Evolutionary conservation across 2,113 vertebrate genomes (phyloP), one percentile per base, ranked within the genome.

Genomic region (Mugil cephalus): DNA sequence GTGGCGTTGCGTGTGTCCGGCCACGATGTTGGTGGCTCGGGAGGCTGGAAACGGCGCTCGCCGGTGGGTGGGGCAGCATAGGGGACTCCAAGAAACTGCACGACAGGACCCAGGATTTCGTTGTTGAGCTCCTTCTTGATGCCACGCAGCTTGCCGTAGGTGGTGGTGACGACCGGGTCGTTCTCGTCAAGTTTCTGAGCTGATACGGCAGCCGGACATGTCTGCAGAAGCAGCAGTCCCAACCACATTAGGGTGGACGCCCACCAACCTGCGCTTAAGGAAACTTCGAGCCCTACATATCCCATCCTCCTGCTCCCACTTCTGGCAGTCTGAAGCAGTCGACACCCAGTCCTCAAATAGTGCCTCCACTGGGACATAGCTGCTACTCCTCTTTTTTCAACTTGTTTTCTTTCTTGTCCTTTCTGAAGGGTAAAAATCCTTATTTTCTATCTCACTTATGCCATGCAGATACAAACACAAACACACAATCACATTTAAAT

Each of bases 81-180:
- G 0, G 98, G 98, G 75, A 99, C 96, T 0, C 98, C 98, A 6
- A 99, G 94, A 68, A 99, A 99, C 91, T 99, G 98, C 79, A 99
- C 93, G 4, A 99, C 97, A 0, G 98, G 98, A 43, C 98, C 98
- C 89, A 99, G 69, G 83, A 99, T 99, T 88, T 99, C 98, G 77
- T 99, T 99, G 87, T 97, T 98, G 55, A 99, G 96, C 91, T 99
- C 98, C 89, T 99, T 99, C 92, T 99, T 99, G 84, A 99, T 73
- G 48, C 98, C 98, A 50, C 97, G 95, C 82, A 99, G 90, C 87
- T 94, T 96, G 82, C 98, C 98, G 8, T 97, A 94, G 72, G 83
- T 92, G 50, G 96, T 98, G 73, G 94, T 96, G 73, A 99, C 98
- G 85, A 99, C 88, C 0, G 97, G 98, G 87, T 99, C 96, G 18